phyloP scores from a whole-genome alignment of 53 echinoderm and acorn worm genomes.

The Paracentrotus lividus region DNA sequence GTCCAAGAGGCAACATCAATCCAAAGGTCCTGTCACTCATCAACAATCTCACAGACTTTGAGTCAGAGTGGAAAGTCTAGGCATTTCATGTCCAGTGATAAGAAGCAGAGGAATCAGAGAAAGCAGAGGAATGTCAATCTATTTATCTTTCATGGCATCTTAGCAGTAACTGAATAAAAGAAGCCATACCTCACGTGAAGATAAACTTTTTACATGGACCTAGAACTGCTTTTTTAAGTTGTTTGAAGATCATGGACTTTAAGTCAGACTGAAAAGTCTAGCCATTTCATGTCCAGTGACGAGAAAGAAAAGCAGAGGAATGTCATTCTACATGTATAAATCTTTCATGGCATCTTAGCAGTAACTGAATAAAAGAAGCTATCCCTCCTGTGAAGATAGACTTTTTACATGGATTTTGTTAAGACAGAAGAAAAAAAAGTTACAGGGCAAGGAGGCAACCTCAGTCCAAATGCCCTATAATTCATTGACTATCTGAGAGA shows the following conservation, averaged over 20 bases:
- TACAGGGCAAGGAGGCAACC: too few relatives aligned
- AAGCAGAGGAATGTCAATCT: neutral
- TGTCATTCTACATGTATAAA: neutral
- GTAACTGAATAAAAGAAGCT: neutral
- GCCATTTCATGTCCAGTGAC: slow-evolving; percentile 4
- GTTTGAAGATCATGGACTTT: slow-evolving; percentile 41
- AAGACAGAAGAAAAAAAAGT: too few relatives aligned
- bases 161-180: neutral
- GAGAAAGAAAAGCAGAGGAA: neutral
- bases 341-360: neutral
- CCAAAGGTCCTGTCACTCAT: slow-evolving; percentile 61
- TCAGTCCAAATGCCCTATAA: too few relatives aligned
- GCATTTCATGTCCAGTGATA: neutral
- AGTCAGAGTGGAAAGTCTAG: slow-evolving; percentile 53
- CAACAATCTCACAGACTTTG: slow-evolving; percentile 64
- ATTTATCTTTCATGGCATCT: neutral
- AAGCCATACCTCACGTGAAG: neutral
- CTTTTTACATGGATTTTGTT: too few relatives aligned
- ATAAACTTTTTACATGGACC: neutral
- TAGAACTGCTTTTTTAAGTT: too few relatives aligned
- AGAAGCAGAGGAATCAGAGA: neutral
- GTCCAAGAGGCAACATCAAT: slow-evolving; percentile 48
- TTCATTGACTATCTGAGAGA: too few relatives aligned
- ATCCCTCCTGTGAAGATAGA: neutral
- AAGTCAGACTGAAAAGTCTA: slow-evolving; percentile 49